These are phyloP conservation scores for Sylvilagus floridanus DNA, from an alignment of 2,797 vertebrate species.

Conservation along the genomic window DNA sequence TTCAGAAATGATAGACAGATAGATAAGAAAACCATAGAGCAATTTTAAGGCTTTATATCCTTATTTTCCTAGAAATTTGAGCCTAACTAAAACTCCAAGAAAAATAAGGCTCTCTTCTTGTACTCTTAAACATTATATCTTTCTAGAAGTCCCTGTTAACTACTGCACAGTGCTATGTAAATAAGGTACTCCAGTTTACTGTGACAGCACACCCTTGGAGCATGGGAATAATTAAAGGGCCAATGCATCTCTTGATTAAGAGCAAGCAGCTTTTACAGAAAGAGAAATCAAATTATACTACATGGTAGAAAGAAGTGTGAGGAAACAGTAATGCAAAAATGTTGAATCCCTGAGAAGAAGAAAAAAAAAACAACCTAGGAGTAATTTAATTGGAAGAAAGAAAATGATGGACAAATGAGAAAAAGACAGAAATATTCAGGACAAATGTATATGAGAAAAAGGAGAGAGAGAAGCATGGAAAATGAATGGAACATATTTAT, in stretches of 20 bases:
- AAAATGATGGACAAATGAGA: neutral
- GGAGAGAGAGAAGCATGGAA: neutral
- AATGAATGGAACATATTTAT: neutral
- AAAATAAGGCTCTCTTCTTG: neutral
- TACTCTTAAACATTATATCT: neutral
- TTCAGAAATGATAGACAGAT: slow-evolving; percentile 3
- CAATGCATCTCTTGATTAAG: slow-evolving; percentile 51
- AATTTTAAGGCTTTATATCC: neutral
- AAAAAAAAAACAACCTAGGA: neutral
- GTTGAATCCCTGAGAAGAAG: neutral
- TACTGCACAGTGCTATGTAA: neutral
- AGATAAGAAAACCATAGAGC: neutral
- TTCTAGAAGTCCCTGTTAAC: slow-evolving; percentile 2
- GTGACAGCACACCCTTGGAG: neutral
- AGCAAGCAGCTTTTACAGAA: slow-evolving; percentile 12
- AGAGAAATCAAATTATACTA: slow-evolving; percentile 48
- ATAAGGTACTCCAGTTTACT: neutral
- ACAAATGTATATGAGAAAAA: neutral
- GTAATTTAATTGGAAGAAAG: neutral
- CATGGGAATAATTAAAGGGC: slow-evolving; percentile 2
- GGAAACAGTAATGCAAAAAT: slow-evolving; percentile 18
- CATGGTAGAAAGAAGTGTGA: slow-evolving; percentile 14
- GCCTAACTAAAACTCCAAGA: slow-evolving; percentile 14
- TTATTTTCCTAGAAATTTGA: slow-evolving; percentile 58
- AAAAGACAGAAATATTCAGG: neutral